Evolutionary conservation across 2,888 invertebrate genomes (phyloP), one percentile per base, ranked within the genome.

Genomic region (Homarus gammarus): DNA sequence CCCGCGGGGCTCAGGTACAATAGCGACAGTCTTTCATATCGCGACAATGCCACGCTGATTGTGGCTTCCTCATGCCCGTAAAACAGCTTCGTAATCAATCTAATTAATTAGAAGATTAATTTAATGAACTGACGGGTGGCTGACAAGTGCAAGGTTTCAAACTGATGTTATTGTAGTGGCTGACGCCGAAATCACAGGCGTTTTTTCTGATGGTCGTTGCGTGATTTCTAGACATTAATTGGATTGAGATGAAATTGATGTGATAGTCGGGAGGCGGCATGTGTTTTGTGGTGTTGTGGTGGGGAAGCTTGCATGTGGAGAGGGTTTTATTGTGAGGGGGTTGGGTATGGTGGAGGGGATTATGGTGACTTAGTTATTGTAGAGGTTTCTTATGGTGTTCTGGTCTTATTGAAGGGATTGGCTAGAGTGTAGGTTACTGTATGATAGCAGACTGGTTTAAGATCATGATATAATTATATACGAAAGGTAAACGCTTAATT

Each of bases 171-270:
- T 73, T 73, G 40, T n/a, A 22, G 64, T 27, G 40, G 1, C 40
- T 18, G 73, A 38, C 40, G 22, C 44, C 15, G 73, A 40, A 73
- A 73, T 73, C 40, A 22, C 73, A 1, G 73, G 5, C n/a, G n/a
- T n/a, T 61, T 61, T 64, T 83, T 83, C 49, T 40, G 31, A 31
- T 31, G 82, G 44, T 49, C 33, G 68, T 70, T 70, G 70, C 82
- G 82, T 83, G 82, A 83, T 70, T 70, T 70, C 49, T 27, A 18
- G 82, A 83, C 82, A 49, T 83, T 83, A 83, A 83, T 83, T 83
- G 82, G 82, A 70, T 83, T 49, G 40, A 56, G 79, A 61, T 44
- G 79, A 27, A 79, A 79, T 79, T 79, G 79, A 79, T 79, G 79
- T 61, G 56, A 51, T 78, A 22, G 78, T 51, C 22, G 78, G 49